A percentile compares a stretch with the other conserved stretches of the same genome.
These are phyloP conservation scores for Esperia sulphurella DNA, from an alignment of 2,888 invertebrate genomes.

Conservation along the genomic window DNA sequence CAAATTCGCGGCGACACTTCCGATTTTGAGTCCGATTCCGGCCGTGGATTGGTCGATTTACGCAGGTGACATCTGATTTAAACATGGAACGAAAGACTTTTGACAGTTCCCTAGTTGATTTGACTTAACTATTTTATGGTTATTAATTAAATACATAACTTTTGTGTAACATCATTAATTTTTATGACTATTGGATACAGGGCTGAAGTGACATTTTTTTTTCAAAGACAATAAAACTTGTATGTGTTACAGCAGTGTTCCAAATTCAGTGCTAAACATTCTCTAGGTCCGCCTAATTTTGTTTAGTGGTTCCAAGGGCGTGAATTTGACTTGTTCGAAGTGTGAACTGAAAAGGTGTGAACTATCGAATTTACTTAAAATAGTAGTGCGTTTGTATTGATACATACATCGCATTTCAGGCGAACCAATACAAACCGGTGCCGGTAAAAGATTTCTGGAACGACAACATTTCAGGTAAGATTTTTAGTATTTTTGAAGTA, in stretches of 20 bases:
- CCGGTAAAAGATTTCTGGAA: constrained; percentile 4
- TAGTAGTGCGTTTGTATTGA: constrained; percentile 30
- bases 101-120: constrained; percentile 42
- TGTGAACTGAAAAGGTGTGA: constrained; percentile 66
- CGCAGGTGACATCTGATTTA: constrained; percentile 14
- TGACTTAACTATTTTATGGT: constrained; percentile 25
- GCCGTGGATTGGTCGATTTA: constrained; percentile 20
- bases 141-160: not conserved
- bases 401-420: not conserved
- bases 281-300: constrained; percentile 61
- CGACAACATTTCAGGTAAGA: constrained; percentile 5
- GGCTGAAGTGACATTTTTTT: constrained; percentile 36
- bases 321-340: constrained; percentile 60
- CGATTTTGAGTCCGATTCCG: constrained; percentile 44
- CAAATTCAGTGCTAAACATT: constrained; percentile 66
- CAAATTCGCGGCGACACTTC: constrained; percentile 55
- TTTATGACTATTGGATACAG: constrained; percentile 5
- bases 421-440: not conserved
- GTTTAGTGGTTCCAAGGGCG: constrained; percentile 68
- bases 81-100: constrained; percentile 57
- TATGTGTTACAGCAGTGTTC: constrained; percentile 47
- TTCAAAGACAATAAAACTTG: constrained; percentile 16
- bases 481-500: not conserved
- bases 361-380: constrained; percentile 37
- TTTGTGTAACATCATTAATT: not conserved